A percentile compares a stretch with the other conserved stretches of the same genome.
phyloP scores from a whole-genome alignment of 2,113 vertebrate genomes.

The Cinclus cinclus region DNA sequence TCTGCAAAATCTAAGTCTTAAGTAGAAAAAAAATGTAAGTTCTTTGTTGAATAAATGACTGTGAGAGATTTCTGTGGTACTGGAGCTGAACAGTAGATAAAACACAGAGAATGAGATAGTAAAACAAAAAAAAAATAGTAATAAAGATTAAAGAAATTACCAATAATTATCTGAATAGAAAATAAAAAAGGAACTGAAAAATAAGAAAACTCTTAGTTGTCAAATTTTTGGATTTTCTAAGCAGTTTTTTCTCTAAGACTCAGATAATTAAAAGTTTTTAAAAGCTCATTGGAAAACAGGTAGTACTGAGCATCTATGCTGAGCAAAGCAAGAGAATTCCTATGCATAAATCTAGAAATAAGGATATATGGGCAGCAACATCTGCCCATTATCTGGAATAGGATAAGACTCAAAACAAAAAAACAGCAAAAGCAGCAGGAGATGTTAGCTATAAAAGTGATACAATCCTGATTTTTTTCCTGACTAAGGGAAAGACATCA shows the following conservation, averaged over 20 bases:
- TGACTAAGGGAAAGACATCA: slow-evolving; percentile 67
- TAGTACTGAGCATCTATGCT: neutral
- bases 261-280: slow-evolving; percentile 25
- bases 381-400: slow-evolving; percentile 46
- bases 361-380: slow-evolving; percentile 46
- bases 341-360: slow-evolving; percentile 52
- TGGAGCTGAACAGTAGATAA: neutral
- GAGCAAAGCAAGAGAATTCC: slow-evolving; percentile 19
- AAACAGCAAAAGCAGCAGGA: slow-evolving; percentile 28
- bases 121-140: neutral
- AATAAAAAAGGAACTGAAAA: neutral
- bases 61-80: neutral
- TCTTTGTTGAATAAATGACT: neutral
- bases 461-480: slow-evolving; percentile 43
- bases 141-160: neutral
- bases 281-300: neutral
- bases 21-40: neutral
- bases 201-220: neutral
- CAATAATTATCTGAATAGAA: neutral
- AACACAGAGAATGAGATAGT: neutral
- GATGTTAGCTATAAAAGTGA: slow-evolving; percentile 47
- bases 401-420: neutral
- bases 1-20: neutral
- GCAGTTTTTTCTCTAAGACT: neutral
- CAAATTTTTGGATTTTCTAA: neutral